Evolutionary conservation across 2,888 invertebrate species (phyloP), one percentile per base, ranked within the genome.

Genomic region (Caprella mutica): DNA sequence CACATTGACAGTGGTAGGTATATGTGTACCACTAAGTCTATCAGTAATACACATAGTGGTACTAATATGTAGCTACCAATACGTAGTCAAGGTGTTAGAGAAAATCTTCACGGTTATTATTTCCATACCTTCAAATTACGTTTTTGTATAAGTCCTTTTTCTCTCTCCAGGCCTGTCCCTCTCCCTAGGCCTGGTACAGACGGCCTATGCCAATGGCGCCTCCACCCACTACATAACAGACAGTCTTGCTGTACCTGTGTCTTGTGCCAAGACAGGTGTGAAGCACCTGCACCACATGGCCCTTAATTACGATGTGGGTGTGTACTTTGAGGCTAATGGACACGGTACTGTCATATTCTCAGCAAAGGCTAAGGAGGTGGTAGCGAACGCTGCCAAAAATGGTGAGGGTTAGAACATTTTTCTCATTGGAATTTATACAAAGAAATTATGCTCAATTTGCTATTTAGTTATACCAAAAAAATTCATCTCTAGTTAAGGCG

Each of bases 271-370:
- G 55, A 98, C 98, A 0, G 98, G 98, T 9, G 96, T 99, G 0
- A 98, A 98, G 73, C 84, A 97, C 74, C 77, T 99, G 23, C 97
- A 98, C 71, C 86, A 87, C 70, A 86, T 86, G 70, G 97, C 97
- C 0, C 70, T 82, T 35, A 80, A 87, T 55, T 96, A 83, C 75
- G 96, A 98, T 71, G 81, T 98, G 68, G 97, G 97, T 2, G 81
- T 99, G 4, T 99, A 98, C 75, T 99, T 99, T 74, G 98, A 99
- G 67, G 97, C 98, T 0, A 98, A 98, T 75, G 98, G 98, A 0
- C 98, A 98, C 75, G 98, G 98, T 14, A 98, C 97, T 0, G 85
- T 90, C 1, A 75, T 91, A 0, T 91, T 92, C 69, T 90, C 85
- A 70, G 75, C 80, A 1, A 72, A 73, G 19, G 84, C 88, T 17